Evolutionary conservation across 2,797 vertebrate species (phyloP), one percentile per base, ranked within the genome.

Genomic region (Anomalospiza imberbis): DNA sequence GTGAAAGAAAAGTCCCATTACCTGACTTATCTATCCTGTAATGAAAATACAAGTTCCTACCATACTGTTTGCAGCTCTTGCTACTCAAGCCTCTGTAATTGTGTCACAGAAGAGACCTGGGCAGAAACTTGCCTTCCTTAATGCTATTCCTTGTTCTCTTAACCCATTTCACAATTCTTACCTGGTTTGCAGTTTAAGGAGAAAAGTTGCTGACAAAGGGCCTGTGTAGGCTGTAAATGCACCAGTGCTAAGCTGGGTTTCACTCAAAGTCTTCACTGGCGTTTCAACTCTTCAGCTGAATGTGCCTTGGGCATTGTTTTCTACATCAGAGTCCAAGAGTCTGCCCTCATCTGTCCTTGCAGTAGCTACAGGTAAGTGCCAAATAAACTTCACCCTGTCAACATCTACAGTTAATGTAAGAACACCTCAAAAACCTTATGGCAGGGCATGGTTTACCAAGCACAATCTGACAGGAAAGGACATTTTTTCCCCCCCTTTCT

Each of bases 151-250:
- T 50, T 38, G 24, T 72, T 75, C 57, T 70, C 79, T 63, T 63
- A 84, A 74, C 51, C 44, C n/a, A 29, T 53, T 86, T 94, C 73
- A 32, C 48, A 29, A 12, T 78, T 84, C 94, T 94, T 90, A 96
- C 93, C 95, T 94, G 90, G 61, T 79, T 73, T 66, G n/a, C 32
- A 53, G 50, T 36, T 54, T 40, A 40, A 88, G 63, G 38, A 63
- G 47, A 66, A 51, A 79, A 77, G n/a, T 5, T 84, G 88, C 62
- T 87, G 77, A 34, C 38, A 57, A 75, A 57, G 38, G 32, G 50
- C 20, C 54, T 29, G 9, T 3, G 44, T 29, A 38, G 65, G 51
- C 66, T 66, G 47, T 18, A 75, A 55, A 18, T 11, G 48, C 22
- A 67, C 22, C 48, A 31, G 29, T 20, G 40, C 66, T 38, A 25